phyloP scores from a whole-genome alignment of 2,113 vertebrate genomes.

The Piaya cayana region DNA sequence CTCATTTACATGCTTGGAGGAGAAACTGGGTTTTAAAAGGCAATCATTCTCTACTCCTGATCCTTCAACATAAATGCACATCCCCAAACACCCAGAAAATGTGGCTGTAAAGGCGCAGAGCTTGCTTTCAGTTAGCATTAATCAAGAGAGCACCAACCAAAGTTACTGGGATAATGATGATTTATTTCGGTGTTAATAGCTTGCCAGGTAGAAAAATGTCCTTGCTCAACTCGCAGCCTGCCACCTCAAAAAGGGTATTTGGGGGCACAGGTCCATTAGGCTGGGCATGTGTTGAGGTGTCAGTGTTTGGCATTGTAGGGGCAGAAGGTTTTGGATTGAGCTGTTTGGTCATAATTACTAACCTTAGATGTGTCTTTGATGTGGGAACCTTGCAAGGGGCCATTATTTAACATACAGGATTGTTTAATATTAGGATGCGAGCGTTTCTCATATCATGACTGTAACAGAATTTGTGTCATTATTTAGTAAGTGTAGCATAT shows the following conservation, averaged over 20 bases:
- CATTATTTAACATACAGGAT: not conserved
- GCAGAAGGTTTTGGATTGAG: not conserved
- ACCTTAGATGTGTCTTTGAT: accelerated
- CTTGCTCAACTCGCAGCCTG: not conserved
- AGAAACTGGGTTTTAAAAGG: not conserved
- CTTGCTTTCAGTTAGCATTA: not conserved
- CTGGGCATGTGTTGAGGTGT: not conserved
- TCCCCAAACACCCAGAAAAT: not conserved
- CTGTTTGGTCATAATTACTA: not conserved
- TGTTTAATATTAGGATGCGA: not conserved
- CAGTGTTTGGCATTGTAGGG: accelerated
- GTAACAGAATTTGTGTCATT: slow-evolving; percentile 46
- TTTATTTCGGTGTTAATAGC: slow-evolving; percentile 45
- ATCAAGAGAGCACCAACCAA: slow-evolving; percentile 16
- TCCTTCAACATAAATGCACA: not conserved
- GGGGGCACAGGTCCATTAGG: not conserved
- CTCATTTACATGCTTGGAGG: not conserved
- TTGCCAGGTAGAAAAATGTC: slow-evolving; percentile 50
- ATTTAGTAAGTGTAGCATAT: slow-evolving; percentile 14
- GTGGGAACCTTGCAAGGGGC: not conserved
- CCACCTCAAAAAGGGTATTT: not conserved
- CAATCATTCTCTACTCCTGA: not conserved
- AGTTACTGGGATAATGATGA: slow-evolving; percentile 32
- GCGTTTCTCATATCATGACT: not conserved
- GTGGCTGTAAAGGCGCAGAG: not conserved